Percentiles rank a stretch among this genome's conserved stretches.
Conservation (phyloP, 2,113 vertebrate species). For the Pluvialis apricaria region DNA sequence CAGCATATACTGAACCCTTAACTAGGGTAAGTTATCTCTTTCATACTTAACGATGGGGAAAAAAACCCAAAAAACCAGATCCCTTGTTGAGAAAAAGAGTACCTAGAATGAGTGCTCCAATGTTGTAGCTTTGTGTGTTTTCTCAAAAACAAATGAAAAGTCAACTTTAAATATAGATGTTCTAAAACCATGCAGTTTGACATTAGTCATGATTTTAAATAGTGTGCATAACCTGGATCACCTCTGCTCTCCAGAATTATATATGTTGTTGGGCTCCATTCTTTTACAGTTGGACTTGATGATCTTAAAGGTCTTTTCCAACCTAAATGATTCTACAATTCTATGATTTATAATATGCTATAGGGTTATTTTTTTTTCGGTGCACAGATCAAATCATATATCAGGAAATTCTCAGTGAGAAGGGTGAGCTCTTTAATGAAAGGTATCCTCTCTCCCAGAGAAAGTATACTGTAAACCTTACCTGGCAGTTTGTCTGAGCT, state of each 20-base stretch:
- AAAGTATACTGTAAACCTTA: background rate
- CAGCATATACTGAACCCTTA: background rate
- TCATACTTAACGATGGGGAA: background rate
- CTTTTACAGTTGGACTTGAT: background rate
- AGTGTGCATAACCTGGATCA: background rate
- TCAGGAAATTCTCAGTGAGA: constrained; percentile 14
- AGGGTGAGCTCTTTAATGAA: constrained; percentile 44
- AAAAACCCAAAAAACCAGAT: background rate
- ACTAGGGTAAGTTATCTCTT: background rate
- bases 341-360: background rate
- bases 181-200: background rate
- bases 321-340: background rate
- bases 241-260: background rate
- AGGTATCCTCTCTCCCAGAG: background rate
- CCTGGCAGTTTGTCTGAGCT: constrained; percentile 26
- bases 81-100: background rate
- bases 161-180: background rate
- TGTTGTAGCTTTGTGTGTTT: background rate
- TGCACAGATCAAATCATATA: background rate
- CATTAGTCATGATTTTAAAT: background rate
- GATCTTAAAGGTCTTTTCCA: background rate
- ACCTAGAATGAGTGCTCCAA: background rate
- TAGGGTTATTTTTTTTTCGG: background rate
- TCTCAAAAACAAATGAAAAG: background rate
- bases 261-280: background rate